These are phyloP conservation scores for Abramis brama DNA, from an alignment of 2,113 vertebrate species.

Conservation along the genomic window DNA sequence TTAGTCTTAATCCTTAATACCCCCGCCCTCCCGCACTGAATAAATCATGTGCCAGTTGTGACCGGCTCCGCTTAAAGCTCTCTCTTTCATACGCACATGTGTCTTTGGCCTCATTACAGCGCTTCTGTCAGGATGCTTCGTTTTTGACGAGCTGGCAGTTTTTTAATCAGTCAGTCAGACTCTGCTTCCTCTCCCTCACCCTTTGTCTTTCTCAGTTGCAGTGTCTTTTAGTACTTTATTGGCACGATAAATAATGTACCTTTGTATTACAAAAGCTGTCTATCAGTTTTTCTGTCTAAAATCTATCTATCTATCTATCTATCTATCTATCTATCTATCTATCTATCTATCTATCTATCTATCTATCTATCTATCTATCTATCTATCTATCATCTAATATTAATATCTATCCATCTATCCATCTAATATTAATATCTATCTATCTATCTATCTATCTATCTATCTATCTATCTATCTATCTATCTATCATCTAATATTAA, in stretches of 20 bases:
- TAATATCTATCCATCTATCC: too few species aligned
- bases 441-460: too few species aligned
- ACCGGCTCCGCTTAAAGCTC: constrained; percentile 55
- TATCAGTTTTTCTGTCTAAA: too few species aligned
- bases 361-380: too few species aligned
- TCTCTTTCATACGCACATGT: constrained; percentile 60
- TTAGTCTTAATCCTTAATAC: constrained; percentile 79
- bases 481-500: too few species aligned
- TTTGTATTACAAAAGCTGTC: not conserved
- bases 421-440: too few species aligned
- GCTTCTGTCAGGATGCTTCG: constrained; percentile 48
- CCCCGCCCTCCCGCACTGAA: constrained; percentile 73
- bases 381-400: too few species aligned
- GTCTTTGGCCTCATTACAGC: constrained; percentile 67
- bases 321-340: too few species aligned
- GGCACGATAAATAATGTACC: not conserved
- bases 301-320: too few species aligned
- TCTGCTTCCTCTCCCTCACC: not conserved
- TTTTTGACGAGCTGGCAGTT: constrained; percentile 51
- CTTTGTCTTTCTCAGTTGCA: not conserved
- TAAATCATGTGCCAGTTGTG: constrained; percentile 85
- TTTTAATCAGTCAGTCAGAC: constrained; percentile 45
- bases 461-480: too few species aligned
- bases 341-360: too few species aligned
- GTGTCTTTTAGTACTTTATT: constrained; percentile 8